Percentiles rank a stretch among this genome's conserved stretches.
Conservation (phyloP, 2,113 vertebrate species). For the Puma concolor region DNA sequence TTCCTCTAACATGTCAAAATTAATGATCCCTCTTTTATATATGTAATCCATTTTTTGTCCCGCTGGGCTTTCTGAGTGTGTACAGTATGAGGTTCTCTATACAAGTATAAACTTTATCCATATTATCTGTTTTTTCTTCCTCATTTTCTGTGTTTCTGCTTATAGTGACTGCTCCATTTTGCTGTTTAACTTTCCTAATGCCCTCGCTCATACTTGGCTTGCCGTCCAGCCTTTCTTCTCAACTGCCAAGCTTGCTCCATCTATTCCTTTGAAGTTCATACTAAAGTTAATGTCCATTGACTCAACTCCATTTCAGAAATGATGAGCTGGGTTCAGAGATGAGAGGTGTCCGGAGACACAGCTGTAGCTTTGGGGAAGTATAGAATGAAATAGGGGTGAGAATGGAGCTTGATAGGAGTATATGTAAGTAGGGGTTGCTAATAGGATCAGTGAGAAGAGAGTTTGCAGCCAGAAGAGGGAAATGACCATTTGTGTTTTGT, state of each 20-base stretch:
- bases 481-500: background rate
- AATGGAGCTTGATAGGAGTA: background rate
- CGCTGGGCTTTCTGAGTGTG: background rate
- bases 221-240: background rate
- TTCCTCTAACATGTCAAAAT: background rate
- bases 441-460: background rate
- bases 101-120: background rate
- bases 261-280: background rate
- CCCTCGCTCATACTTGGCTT: background rate
- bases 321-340: background rate
- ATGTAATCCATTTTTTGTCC: background rate
- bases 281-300: constrained; percentile 14
- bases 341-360: background rate
- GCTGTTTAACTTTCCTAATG: background rate
- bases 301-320: background rate
- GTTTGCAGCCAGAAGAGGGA: background rate
- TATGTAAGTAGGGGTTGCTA: background rate
- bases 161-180: background rate
- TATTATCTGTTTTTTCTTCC: background rate
- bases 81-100: background rate
- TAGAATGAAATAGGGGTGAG: background rate
- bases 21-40: background rate
- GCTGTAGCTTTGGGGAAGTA: background rate
- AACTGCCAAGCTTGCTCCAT: background rate
- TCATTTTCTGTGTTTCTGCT: background rate